Evolutionary conservation across 2,113 vertebrate genomes (phyloP).

Genomic region (Apistogramma diplotaenia): DNA sequence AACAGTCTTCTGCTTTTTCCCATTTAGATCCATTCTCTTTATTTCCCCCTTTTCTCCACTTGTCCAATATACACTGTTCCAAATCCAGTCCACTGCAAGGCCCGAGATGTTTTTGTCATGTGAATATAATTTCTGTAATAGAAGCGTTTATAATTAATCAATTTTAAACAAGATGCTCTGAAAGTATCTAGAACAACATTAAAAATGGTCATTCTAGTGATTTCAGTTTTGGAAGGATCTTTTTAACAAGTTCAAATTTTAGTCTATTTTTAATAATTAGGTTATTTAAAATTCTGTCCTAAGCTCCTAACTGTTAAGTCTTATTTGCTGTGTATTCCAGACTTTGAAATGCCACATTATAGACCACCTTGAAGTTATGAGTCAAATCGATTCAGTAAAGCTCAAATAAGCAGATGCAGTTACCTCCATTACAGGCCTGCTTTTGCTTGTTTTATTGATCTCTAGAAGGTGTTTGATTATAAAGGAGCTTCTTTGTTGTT

Average conservation of each 20-base stretch:
- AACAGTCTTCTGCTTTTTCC: slow-evolving; percentile 79
- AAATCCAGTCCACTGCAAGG: slow-evolving; percentile 90
- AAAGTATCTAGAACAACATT: neutral
- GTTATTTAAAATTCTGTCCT: neutral
- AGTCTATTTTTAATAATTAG: neutral
- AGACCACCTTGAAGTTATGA: neutral
- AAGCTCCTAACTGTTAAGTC: neutral
- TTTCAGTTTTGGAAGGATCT: neutral
- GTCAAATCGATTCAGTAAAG: neutral
- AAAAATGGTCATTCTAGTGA: neutral
- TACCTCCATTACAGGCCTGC: neutral
- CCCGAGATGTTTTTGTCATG: slow-evolving; percentile 84
- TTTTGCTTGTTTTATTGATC: neutral
- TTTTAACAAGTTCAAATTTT: neutral
- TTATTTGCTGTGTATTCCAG: neutral
- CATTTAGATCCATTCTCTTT: slow-evolving; percentile 80
- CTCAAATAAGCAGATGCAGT: rapidly evolving
- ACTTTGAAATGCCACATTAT: neutral
- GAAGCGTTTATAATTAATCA: neutral
- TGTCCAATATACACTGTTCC: slow-evolving; percentile 83
- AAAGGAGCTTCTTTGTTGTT: too few relatives aligned
- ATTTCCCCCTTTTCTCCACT: slow-evolving; percentile 83
- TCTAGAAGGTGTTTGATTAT: neutral
- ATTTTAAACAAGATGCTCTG: neutral
- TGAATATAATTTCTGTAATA: slow-evolving; percentile 82